phyloP scores from a whole-genome alignment of 2,888 invertebrate species.

The Agrenia bidenticulata region DNA sequence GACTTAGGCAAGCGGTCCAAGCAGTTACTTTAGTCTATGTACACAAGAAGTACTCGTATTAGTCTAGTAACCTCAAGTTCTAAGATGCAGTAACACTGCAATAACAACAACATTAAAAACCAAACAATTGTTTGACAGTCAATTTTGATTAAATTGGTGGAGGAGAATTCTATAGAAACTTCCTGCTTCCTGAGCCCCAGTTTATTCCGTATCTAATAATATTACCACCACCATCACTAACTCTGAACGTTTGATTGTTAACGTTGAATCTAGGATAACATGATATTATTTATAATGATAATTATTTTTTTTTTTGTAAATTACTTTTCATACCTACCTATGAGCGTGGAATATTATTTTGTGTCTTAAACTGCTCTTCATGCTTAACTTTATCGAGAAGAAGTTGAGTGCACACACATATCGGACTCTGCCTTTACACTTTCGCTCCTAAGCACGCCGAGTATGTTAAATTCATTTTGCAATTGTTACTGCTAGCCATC shows the following conservation, averaged over 20 bases:
- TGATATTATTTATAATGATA: background rate
- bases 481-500: background rate
- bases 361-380: conserved; percentile 14
- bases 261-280: background rate
- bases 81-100: no score
- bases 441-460: conserved; percentile 3
- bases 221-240: background rate
- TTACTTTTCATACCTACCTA: background rate
- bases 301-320: background rate
- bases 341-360: conserved; percentile 1
- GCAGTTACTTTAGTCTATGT: no score
- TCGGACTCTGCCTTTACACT: conserved; percentile 1
- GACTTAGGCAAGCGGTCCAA: no score
- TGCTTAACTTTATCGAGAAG: conserved; percentile 5
- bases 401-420: background rate
- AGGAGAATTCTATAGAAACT: background rate
- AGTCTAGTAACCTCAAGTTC: no score
- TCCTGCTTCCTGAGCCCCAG: conserved; percentile 21
- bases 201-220: conserved; percentile 2
- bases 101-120: background rate
- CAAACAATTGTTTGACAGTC: background rate
- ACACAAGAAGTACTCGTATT: no score
- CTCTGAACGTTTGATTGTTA: background rate
- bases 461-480: background rate
- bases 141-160: background rate